Evolutionary conservation across 2,797 vertebrate species (phyloP).

Genomic region (Philypnodon macrostomus): DNA sequence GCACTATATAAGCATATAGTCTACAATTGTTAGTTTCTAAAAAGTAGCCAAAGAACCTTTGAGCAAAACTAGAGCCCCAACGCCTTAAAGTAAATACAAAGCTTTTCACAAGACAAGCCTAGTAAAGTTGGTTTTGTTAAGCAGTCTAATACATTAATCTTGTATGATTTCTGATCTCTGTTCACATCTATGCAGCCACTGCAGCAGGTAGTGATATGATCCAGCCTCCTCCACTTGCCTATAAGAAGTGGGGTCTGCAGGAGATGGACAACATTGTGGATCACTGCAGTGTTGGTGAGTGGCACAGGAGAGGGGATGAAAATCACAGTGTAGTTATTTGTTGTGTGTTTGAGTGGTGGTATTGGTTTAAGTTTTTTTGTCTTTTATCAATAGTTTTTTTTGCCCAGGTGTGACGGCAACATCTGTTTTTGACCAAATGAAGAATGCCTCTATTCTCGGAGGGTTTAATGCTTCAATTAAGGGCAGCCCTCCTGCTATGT

Average conservation of each 20-base stretch:
- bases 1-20: neutral
- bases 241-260: slow-evolving; percentile 98
- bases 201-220: slow-evolving; percentile 93
- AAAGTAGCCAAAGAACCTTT: no score
- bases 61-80: no score
- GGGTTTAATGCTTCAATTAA: slow-evolving; percentile 94
- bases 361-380: neutral
- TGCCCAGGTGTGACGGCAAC: slow-evolving; percentile 88
- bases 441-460: slow-evolving; percentile 93
- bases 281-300: slow-evolving; percentile 93
- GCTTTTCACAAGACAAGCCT: no score
- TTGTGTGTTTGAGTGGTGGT: no score
- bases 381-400: neutral
- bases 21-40: no score
- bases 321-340: neutral
- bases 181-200: slow-evolving; percentile 75
- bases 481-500: slow-evolving; percentile 95
- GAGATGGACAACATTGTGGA: slow-evolving; percentile 92
- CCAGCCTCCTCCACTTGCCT: slow-evolving; percentile 93
- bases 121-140: no score
- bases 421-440: slow-evolving; percentile 98
- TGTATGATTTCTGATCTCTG: neutral
- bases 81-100: no score
- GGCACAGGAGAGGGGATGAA: neutral
- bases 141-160: no score